These are phyloP conservation scores for Portunus trituberculatus DNA, from an alignment of 1,140 invertebrate species.

Conservation along the genomic window DNA sequence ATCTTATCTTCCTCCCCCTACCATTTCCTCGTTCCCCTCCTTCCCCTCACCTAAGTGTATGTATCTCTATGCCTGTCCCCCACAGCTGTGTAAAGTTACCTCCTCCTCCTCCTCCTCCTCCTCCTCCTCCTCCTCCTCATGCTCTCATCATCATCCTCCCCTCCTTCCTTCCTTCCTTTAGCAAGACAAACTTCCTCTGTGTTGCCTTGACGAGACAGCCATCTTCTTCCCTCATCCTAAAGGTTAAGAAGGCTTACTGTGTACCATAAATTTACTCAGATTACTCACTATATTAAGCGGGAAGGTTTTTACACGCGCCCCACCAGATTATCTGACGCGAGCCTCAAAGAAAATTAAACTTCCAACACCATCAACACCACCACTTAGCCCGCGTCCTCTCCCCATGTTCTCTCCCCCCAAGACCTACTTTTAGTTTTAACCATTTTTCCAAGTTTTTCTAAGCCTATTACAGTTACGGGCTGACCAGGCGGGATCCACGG, in stretches of 20 bases:
- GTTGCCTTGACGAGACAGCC: neutral
- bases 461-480: neutral
- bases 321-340: neutral
- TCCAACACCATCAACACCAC: neutral
- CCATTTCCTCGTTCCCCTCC: neutral
- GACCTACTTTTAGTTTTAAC: no score
- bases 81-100: neutral
- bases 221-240: neutral
- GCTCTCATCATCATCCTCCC: no score
- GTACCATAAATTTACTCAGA: neutral
- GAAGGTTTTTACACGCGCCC: neutral
- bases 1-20: neutral
- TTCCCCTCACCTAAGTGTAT: neutral
- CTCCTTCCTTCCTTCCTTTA: neutral
- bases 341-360: neutral
- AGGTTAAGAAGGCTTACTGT: neutral
- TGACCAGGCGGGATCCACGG: neutral
- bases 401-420: no score
- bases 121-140: neutral
- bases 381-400: neutral
- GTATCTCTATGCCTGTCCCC: neutral
- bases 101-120: slow-evolving; percentile 6
- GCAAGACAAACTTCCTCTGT: neutral
- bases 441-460: neutral
- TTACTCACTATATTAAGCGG: neutral